Evolutionary conservation across 2,888 invertebrate genomes (phyloP).

Genomic region (Aspidapion aeneum): DNA sequence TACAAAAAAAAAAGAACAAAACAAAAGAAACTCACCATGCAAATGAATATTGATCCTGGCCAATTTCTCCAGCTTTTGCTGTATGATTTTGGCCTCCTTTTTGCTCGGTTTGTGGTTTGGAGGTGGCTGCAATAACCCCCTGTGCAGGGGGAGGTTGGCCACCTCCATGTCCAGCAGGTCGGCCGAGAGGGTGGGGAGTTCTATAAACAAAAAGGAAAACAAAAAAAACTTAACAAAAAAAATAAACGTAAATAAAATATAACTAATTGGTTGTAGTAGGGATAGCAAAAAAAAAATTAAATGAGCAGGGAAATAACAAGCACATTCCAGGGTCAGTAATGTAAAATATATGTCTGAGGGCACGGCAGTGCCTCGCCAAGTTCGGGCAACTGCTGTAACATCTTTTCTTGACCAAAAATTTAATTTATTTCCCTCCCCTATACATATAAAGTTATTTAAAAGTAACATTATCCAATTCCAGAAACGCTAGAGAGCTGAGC

Average conservation of each 20-base stretch:
- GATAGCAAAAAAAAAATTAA: too few relatives aligned
- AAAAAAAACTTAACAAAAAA: conserved; percentile 11
- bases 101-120: conserved; percentile 55
- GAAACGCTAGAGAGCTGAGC: too few relatives aligned
- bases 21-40: conserved; percentile 61
- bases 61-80: conserved; percentile 70
- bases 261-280: background rate
- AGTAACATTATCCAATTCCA: too few relatives aligned
- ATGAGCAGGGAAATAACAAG: too few relatives aligned
- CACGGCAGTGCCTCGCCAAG: too few relatives aligned
- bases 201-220: conserved; percentile 43
- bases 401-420: too few relatives aligned
- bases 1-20: background rate
- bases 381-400: too few relatives aligned
- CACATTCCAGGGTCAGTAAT: too few relatives aligned
- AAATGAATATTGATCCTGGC: conserved; percentile 79
- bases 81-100: conserved; percentile 66
- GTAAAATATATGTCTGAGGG: too few relatives aligned
- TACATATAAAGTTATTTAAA: too few relatives aligned
- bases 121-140: conserved; percentile 53
- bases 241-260: conserved; percentile 5
- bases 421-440: too few relatives aligned
- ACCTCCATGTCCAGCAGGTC: conserved; percentile 55
- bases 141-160: conserved; percentile 49
- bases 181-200: conserved; percentile 54